Evolutionary conservation across 1,140 invertebrate genomes (phyloP).

Genomic region (Bombus superbus): DNA sequence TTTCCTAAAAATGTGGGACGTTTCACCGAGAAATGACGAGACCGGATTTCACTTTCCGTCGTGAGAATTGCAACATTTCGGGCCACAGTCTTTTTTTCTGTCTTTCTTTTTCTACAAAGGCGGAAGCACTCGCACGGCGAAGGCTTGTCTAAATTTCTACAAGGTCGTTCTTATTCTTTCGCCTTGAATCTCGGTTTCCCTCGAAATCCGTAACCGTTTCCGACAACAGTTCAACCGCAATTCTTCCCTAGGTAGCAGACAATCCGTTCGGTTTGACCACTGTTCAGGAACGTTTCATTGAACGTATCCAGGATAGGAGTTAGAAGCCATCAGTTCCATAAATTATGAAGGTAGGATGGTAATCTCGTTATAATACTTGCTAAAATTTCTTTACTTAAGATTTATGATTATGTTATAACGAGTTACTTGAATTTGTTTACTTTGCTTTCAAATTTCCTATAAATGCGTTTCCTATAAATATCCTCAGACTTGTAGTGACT

Average conservation of each 20-base stretch:
- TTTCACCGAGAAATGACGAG: background rate
- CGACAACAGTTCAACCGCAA: conserved; percentile 74
- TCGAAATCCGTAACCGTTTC: conserved; percentile 66
- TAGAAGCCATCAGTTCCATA: background rate
- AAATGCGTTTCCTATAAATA: no score
- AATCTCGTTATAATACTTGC: rapidly evolving
- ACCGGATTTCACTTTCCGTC: conserved; percentile 72
- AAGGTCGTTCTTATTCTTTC: conserved; percentile 54
- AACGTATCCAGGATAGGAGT: background rate
- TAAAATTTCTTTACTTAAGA: no score
- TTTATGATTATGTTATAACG: no score
- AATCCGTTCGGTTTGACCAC: background rate
- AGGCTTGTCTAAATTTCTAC: conserved; percentile 68
- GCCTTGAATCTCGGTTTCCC: conserved; percentile 58
- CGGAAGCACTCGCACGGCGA: conserved; percentile 42
- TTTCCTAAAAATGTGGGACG: background rate
- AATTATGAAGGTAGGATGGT: background rate
- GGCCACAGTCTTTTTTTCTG: conserved; percentile 38
- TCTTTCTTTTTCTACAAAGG: conserved; percentile 41
- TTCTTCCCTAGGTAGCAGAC: conserved; percentile 63
- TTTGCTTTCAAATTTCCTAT: no score
- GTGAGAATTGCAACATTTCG: background rate
- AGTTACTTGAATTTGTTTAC: no score
- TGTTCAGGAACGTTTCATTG: background rate
- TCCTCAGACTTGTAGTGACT: no score